Conservation (phyloP, 2,888 invertebrate genomes). For the Platycheirus albimanus region DNA sequence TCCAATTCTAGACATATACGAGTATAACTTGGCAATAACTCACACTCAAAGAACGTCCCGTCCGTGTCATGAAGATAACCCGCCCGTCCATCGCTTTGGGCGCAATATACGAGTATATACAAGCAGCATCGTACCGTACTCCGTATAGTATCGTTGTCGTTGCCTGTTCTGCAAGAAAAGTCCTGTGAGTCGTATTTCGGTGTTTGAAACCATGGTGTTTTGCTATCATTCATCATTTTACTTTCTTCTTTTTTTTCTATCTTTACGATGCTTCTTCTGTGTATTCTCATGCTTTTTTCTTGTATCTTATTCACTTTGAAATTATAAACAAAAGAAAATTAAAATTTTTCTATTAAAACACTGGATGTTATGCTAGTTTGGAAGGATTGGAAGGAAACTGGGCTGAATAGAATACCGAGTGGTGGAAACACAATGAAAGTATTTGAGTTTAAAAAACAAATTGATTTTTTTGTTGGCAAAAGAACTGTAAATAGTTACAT, state of each 20-base stretch:
- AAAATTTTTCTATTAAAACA: slow-evolving; percentile 5
- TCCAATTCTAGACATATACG: slow-evolving; percentile 27
- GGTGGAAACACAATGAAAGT: not conserved
- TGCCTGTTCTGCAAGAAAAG: not conserved
- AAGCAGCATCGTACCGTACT: not conserved
- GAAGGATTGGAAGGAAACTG: not conserved
- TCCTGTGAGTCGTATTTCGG: slow-evolving; percentile 20
- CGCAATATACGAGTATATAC: no score
- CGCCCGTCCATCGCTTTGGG: not conserved
- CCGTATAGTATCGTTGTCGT: not conserved
- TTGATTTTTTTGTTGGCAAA: not conserved
- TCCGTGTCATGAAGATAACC: slow-evolving; percentile 19
- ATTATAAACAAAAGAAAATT: slow-evolving; percentile 3
- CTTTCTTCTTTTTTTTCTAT: not conserved
- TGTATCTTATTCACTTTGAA: not conserved
- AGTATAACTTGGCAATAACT: slow-evolving; percentile 43
- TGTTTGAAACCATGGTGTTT: slow-evolving; percentile 9
- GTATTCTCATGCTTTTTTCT: not conserved
- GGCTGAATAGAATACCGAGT: not conserved
- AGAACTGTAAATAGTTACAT: slow-evolving; percentile 18
- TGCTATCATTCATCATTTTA: slow-evolving; percentile 33
- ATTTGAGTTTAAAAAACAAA: not conserved
- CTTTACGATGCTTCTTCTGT: not conserved
- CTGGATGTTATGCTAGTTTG: not conserved
- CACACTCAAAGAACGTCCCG: slow-evolving; percentile 36